Evolutionary conservation across 2,888 invertebrate species (phyloP), one percentile per base, ranked within the genome.

Genomic region (Carterocephalus palaemon): DNA sequence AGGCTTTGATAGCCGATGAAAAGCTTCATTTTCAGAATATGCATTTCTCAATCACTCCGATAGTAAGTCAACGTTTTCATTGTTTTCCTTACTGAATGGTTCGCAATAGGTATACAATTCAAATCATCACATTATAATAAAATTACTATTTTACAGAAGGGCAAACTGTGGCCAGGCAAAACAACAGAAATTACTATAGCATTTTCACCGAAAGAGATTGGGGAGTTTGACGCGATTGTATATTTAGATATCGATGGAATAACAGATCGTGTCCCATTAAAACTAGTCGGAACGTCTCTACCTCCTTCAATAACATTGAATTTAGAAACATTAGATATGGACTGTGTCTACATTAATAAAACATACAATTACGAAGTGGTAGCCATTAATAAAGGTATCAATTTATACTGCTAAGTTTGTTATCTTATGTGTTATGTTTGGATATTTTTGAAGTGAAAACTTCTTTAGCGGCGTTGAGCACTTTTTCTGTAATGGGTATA

Each of bases 191-290:
- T 91, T 43, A 85, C 75, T 0, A 67, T 91, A 47, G 81, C 85
- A 40, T 92, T 91, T 71, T 58, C 70, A 19, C 91, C 92, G 0
- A 71, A 81, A 57, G 71, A 74, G 57, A 82, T 88, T 34, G 88
- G 88, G 6, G 77, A 80, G 26, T 87, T 89, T 54, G 67, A 75
- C 24, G 69, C 79, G n/a, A 70, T 59, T 1, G 88, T 88, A 0
- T 91, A 87, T 70, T 75, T 91, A 49, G 91, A 92, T 54, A 76
- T 91, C 2, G 87, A 88, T 41, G 92, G 91, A 4, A 70, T 79
- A 2, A 64, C 65, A 32, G 71, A 86, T 8, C 84, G 91, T 45
- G 64, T 90, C 31, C 79, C 88, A 0, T 53, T 91, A 19, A 77
- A 70, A 56, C 63, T 91, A 49, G 60, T 70, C 13, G 92, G 91